Conservation (phyloP, 2,113 vertebrate genomes). For the Lasiurus borealis region DNA sequence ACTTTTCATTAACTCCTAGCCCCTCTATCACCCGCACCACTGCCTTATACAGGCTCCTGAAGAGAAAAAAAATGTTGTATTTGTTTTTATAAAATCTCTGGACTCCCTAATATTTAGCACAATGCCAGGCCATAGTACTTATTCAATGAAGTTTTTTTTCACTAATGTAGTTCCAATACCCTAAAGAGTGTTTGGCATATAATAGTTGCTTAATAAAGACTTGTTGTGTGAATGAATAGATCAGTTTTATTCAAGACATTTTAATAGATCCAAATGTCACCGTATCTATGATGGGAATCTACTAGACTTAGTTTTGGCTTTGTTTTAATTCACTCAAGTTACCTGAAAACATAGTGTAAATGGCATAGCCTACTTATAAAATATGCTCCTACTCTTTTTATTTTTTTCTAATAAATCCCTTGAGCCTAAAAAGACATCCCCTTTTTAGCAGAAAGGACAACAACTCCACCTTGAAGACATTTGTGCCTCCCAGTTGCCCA, state of each 20-base stretch:
- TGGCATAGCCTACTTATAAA: background rate
- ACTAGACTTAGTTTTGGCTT: background rate
- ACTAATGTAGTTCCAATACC: background rate
- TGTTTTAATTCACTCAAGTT: background rate
- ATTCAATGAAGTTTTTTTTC: background rate
- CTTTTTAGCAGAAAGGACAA: background rate
- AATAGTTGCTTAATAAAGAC: background rate
- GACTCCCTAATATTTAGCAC: background rate
- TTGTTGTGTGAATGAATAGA: background rate
- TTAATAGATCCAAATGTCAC: background rate
- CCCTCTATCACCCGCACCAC: no score
- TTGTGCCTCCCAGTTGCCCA: background rate
- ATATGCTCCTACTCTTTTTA: background rate
- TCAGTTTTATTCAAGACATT: background rate
- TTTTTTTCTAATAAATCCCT: background rate
- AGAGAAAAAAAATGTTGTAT: background rate
- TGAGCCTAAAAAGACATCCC: background rate
- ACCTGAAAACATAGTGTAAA: background rate
- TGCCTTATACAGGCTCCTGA: background rate
- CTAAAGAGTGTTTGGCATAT: background rate
- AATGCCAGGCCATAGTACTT: background rate
- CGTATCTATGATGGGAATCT: background rate
- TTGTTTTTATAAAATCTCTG: background rate
- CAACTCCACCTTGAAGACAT: background rate
- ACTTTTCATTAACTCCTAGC: background rate